These are phyloP conservation scores for Equus quagga DNA, from an alignment of 2,113 vertebrate species.

Conservation along the genomic window DNA sequence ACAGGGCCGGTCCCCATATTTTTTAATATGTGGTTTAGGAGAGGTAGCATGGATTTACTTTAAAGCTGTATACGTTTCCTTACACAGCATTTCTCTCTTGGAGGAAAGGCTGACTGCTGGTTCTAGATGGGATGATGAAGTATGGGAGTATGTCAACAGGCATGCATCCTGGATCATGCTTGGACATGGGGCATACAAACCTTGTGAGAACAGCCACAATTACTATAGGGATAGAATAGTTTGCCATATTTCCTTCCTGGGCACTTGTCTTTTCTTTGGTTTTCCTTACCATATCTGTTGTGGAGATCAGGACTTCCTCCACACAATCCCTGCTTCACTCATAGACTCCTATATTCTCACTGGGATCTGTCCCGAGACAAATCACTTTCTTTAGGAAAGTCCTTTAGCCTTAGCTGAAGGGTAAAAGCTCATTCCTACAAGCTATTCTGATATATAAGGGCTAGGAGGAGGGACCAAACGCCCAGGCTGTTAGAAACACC, in stretches of 20 bases:
- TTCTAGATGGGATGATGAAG: background rate
- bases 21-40: background rate
- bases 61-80: background rate
- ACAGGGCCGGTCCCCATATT: too few species aligned
- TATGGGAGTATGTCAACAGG: background rate
- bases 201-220: background rate
- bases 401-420: background rate
- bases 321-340: background rate
- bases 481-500: background rate
- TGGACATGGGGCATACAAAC: too few species aligned
- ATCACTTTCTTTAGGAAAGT: background rate
- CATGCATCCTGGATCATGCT: accelerated
- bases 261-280: background rate
- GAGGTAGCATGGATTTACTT: background rate
- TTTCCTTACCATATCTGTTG: background rate
- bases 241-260: background rate
- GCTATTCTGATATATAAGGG: background rate
- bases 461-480: background rate
- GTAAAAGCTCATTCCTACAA: background rate
- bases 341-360: background rate
- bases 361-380: background rate
- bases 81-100: background rate
- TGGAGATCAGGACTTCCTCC: background rate
- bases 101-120: background rate
- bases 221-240: accelerated